Conservation (phyloP, 1,140 invertebrate genomes). For the Leptinotarsa lineolata region DNA sequence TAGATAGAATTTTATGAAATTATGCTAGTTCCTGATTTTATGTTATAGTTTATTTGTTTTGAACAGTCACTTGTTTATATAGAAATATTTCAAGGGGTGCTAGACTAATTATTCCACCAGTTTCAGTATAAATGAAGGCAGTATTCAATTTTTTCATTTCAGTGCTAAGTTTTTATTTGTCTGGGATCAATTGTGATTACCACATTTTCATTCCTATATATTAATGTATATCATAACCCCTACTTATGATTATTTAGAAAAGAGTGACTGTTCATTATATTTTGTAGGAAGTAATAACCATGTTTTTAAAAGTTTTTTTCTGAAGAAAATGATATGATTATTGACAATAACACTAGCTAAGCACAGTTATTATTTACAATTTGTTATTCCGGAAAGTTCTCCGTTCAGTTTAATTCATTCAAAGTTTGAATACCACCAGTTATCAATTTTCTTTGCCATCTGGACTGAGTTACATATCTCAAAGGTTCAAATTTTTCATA, state of each 20-base stretch:
- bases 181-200: background rate
- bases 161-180: conserved; percentile 13
- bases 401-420: too few species aligned
- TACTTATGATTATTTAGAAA: too few species aligned
- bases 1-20: conserved; percentile 33
- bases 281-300: background rate
- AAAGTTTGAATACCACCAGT: background rate
- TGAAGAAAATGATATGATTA: background rate
- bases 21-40: conserved; percentile 15
- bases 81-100: too few species aligned
- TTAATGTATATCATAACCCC: background rate
- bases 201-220: too few species aligned
- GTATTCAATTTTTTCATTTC: too few species aligned
- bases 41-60: background rate
- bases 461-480: background rate
- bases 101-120: too few species aligned
- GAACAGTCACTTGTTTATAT: background rate
- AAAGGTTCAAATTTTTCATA: too few species aligned
- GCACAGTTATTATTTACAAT: background rate
- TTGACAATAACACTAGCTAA: conserved; percentile 15
- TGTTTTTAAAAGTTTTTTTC: conserved; percentile 2
- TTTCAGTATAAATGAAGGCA: too few species aligned
- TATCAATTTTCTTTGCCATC: background rate
- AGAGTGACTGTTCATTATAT: background rate
- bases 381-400: background rate